These are phyloP conservation scores for Drosophila novamexicana DNA, from an alignment of 1,140 invertebrate species.

Conservation along the genomic window DNA sequence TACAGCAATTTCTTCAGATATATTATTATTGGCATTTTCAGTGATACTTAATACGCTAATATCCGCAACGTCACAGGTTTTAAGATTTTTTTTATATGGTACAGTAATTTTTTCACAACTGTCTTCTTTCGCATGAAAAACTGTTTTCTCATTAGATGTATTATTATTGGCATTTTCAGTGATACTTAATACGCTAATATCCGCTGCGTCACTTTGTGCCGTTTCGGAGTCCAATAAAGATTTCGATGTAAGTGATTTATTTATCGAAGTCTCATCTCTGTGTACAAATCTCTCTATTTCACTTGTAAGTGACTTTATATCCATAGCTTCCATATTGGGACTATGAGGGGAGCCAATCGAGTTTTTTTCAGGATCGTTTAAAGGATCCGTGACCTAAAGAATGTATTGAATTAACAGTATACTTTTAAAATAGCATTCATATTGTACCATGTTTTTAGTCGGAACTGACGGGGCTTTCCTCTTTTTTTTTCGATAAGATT, in stretches of 20 bases:
- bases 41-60: background rate
- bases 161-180: background rate
- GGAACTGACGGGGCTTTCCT: slow-evolving; percentile 51
- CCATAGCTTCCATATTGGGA: slow-evolving; percentile 30
- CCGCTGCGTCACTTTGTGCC: background rate
- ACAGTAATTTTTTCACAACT: background rate
- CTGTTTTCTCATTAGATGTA: background rate
- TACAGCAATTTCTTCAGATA: background rate
- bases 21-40: background rate
- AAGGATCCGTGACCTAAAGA: slow-evolving; percentile 6
- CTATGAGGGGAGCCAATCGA: background rate
- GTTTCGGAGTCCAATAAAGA: background rate
- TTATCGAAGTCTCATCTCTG: slow-evolving; percentile 43
- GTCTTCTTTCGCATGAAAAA: background rate
- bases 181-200: background rate
- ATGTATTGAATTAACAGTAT: too few relatives aligned
- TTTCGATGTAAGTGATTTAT: slow-evolving; percentile 1
- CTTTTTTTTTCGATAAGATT: slow-evolving; percentile 56
- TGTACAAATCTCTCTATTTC: slow-evolving; percentile 81
- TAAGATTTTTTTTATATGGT: slow-evolving; percentile 1
- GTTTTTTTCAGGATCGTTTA: background rate
- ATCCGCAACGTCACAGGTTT: background rate
- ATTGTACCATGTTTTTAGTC: slow-evolving; percentile 41
- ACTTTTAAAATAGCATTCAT: background rate
- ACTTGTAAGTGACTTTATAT: slow-evolving; percentile 71